Evolutionary conservation across 2,797 vertebrate genomes (phyloP), one percentile per base, ranked within the genome.

Genomic region (Trematomus bernacchii): DNA sequence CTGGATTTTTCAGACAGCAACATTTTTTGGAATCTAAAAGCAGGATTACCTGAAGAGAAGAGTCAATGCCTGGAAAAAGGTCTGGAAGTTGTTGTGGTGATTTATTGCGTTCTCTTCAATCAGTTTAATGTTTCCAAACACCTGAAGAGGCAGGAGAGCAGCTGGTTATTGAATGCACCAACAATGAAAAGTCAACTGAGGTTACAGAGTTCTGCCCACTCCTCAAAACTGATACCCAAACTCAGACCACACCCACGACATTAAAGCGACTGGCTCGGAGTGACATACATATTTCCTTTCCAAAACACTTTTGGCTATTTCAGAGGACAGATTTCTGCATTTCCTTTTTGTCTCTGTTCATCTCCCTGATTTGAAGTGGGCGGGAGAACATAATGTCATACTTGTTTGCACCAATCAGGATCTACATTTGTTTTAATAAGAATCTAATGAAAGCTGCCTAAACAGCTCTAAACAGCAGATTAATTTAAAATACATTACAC

Each of bases 1-100:
- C 0, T 18, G 9, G 42, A 66, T 57, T 51, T 40, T 42, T 44
- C 54, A 33, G 37, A 7, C n/a, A 52, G 2, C n/a, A 23, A 10
- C 15, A 11, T 5, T 21, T 42, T n/a, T 54, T 9, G 10, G n/a
- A 40, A 23, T 7, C 30, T 13, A 9, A n/a, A 40, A 50, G 42
- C 15, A 48, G 37, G 23, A 11, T 79, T 73, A 98, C 98, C 98
- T 97, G 94, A 99, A 99, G 18, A 99, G 93, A 42, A 99, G 95
- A 91, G 98, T 99, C 86, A 99, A 79, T 4, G 98, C 98, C 77
- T 99, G 98, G 54, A 99, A 92, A 80, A 99, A 99, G 0, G 97
- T 99, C 47, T 96, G 95, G 90, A 99, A 99, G 86, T 99, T 99
- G 87, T 99, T 99, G 94, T 99, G 97, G 21, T 95, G 92, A 61